Conservation (phyloP, 35 echinoderm and acorn worm species). For the Amphiura filiformis region DNA sequence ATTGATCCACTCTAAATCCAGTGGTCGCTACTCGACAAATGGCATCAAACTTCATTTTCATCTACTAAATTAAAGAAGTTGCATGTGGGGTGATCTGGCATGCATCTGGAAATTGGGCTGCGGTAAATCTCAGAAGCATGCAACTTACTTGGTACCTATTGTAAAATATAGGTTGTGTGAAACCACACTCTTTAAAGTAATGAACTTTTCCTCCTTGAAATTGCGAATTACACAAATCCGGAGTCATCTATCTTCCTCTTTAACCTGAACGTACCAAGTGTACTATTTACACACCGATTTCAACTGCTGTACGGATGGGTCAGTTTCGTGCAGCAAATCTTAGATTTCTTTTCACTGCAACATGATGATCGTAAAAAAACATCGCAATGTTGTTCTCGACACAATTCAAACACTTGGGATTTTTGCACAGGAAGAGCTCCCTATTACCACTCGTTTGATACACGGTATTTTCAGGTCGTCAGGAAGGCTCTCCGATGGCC, state of each 20-base stretch:
- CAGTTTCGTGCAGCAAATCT: background rate
- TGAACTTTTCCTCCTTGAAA: too few species aligned
- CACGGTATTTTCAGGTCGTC: background rate
- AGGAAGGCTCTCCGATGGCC: background rate
- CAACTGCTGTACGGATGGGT: background rate
- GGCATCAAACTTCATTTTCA: constrained; percentile 14
- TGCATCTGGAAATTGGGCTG: background rate
- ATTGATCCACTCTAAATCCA: constrained; percentile 14
- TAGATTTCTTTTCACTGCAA: background rate
- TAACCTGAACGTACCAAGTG: too few species aligned
- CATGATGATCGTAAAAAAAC: background rate
- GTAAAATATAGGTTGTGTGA: too few species aligned
- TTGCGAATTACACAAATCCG: too few species aligned
- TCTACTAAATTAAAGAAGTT: constrained; percentile 2
- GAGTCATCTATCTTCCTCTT: too few species aligned
- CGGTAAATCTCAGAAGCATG: too few species aligned
- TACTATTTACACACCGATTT: too few species aligned
- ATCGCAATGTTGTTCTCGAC: constrained; percentile 1
- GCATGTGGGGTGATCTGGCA: background rate
- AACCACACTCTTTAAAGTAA: too few species aligned
- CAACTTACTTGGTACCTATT: too few species aligned
- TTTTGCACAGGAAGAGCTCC: background rate
- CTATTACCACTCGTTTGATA: constrained; percentile 14
- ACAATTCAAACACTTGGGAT: constrained; percentile 1
- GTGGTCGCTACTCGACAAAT: background rate